These are phyloP conservation scores for Nemotelus nigrinus DNA, from an alignment of 2,888 invertebrate species.

Conservation along the genomic window DNA sequence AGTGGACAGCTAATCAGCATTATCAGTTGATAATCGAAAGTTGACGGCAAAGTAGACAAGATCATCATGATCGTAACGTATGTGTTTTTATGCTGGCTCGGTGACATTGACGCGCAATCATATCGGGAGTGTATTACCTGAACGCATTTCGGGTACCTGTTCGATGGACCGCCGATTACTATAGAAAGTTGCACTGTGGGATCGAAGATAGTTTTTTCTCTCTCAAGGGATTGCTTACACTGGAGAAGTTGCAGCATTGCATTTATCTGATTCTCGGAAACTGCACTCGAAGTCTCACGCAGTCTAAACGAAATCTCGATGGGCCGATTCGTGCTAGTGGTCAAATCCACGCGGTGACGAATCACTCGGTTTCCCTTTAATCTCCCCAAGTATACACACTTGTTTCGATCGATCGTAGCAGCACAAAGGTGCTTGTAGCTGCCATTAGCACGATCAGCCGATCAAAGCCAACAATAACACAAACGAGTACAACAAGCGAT, in stretches of 20 bases:
- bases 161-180: background rate
- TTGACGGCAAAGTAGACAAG: conserved; percentile 14
- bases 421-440: background rate
- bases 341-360: too few relatives aligned
- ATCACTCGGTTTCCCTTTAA: too few relatives aligned
- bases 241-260: too few relatives aligned
- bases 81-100: conserved; percentile 6
- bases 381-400: too few relatives aligned
- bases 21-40: conserved; percentile 10
- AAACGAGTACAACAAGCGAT: conserved; percentile 24
- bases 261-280: too few relatives aligned
- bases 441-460: conserved; percentile 15
- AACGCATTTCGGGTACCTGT: background rate
- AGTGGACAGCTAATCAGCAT: conserved; percentile 9
- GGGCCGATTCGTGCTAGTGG: too few relatives aligned
- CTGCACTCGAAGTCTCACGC: too few relatives aligned
- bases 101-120: background rate
- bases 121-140: conserved; percentile 8
- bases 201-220: too few relatives aligned
- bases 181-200: background rate
- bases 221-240: too few relatives aligned
- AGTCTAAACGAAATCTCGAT: too few relatives aligned
- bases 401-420: too few relatives aligned
- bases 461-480: conserved; percentile 19
- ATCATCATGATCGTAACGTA: conserved; percentile 26